phyloP scores from a whole-genome alignment of 2,888 invertebrate species.

The Metalampra italica region DNA sequence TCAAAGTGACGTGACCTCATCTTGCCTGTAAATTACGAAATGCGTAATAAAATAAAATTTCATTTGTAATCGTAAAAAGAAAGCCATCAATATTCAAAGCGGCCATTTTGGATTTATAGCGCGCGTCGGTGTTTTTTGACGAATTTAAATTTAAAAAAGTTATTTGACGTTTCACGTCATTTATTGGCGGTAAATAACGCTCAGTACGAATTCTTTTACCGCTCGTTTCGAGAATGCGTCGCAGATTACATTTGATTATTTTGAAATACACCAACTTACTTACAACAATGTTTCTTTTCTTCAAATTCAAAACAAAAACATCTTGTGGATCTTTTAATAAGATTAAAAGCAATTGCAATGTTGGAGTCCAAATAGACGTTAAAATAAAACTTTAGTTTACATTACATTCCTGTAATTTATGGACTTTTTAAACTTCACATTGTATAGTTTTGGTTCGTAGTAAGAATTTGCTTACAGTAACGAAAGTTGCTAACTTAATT shows the following conservation, averaged over 20 bases:
- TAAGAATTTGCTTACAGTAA: conserved; percentile 23
- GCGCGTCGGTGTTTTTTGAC: conserved; percentile 36
- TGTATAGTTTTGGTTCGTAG: no score
- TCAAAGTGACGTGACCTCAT: conserved; percentile 36
- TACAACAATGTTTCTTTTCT: no score
- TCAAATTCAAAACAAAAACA: no score
- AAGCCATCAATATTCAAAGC: conserved; percentile 52
- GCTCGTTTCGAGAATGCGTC: conserved; percentile 33
- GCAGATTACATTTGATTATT: conserved; percentile 40
- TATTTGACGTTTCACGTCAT: conserved; percentile 20
- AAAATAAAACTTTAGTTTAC: no score
- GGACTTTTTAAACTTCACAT: no score
- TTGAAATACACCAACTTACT: no score
- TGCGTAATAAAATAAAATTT: conserved; percentile 43
- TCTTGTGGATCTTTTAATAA: no score
- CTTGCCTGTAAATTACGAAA: conserved; percentile 46
- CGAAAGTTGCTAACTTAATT: conserved; percentile 1
- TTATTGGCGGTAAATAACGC: conserved; percentile 43
- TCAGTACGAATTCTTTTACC: conserved; percentile 28
- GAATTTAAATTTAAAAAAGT: conserved; percentile 38
- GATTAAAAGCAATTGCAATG: no score
- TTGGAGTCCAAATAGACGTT: no score
- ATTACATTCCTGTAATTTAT: no score
- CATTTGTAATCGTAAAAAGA: conserved; percentile 52
- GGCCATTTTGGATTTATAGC: conserved; percentile 54